Percentiles rank a stretch among this genome's conserved stretches.
Evolutionary conservation across 2,113 vertebrate species (phyloP).

Genomic region (Antigone vipio): DNA sequence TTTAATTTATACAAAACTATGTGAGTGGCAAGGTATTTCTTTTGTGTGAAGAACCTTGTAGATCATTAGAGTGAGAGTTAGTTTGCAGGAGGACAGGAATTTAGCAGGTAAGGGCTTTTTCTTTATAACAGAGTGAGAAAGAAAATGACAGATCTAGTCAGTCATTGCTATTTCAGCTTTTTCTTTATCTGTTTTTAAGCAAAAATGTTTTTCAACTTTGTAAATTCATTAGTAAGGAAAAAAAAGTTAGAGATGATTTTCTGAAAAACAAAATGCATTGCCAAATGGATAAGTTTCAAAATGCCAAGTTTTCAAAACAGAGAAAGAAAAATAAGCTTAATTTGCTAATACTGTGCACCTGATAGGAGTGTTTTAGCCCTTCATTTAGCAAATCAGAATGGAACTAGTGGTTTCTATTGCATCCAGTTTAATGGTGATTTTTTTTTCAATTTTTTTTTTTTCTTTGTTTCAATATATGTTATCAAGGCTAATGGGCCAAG

Average conservation of each 20-base stretch:
- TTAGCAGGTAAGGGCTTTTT: neutral
- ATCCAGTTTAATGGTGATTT: neutral
- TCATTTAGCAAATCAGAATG: neutral
- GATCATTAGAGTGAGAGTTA: rapidly evolving
- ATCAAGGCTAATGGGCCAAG: neutral
- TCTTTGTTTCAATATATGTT: neutral
- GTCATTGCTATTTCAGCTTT: neutral
- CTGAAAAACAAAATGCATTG: neutral
- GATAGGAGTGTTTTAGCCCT: neutral
- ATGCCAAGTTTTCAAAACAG: neutral
- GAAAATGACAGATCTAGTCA: neutral
- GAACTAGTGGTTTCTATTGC: neutral
- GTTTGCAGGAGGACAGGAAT: neutral
- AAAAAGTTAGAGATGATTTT: neutral
- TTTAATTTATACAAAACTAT: neutral
- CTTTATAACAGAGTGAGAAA: neutral
- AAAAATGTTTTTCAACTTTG: neutral
- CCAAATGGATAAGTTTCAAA: neutral
- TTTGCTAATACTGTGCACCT: neutral
- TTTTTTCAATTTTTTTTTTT: neutral
- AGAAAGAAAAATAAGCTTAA: neutral
- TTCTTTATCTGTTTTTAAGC: neutral
- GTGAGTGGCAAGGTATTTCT: rapidly evolving
- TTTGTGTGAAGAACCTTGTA: neutral
- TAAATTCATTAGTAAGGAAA: neutral